phyloP scores from a whole-genome alignment of 2,888 invertebrate species.

The Chrysolina oricalcia region DNA sequence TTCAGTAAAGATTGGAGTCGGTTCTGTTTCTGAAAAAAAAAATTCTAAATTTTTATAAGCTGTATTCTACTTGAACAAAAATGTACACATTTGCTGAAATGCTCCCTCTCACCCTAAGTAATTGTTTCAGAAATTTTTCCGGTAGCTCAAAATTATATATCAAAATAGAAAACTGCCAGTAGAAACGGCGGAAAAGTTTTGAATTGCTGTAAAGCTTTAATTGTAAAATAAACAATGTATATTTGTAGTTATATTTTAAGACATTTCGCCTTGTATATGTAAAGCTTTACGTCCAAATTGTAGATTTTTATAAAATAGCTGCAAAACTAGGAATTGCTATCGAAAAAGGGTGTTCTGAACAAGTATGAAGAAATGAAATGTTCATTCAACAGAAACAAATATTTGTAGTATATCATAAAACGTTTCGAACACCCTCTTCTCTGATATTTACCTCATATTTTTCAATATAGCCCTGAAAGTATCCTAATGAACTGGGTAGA shows the following conservation, averaged over 20 bases:
- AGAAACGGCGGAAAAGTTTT: conserved; percentile 58
- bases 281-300: conserved; percentile 59
- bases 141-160: conserved; percentile 53
- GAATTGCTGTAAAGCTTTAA: conserved; percentile 70
- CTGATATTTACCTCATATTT: conserved; percentile 21
- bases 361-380: neutral
- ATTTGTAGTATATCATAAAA: neutral
- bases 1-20: no score
- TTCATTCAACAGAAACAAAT: neutral
- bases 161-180: conserved; percentile 67
- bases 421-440: conserved; percentile 1
- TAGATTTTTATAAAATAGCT: conserved; percentile 53
- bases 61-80: no score
- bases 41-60: no score
- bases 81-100: no score
- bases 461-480: conserved; percentile 5
- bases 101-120: neutral
- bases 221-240: conserved; percentile 65
- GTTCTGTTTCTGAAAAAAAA: no score
- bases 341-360: conserved; percentile 14
- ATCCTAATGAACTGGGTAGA: neutral
- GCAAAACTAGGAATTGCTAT: conserved; percentile 30
- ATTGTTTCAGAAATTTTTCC: conserved; percentile 32
- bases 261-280: conserved; percentile 57
- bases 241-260: conserved; percentile 56